phyloP scores from a whole-genome alignment of 2,888 invertebrate species.

The Pherbina coryleti region DNA sequence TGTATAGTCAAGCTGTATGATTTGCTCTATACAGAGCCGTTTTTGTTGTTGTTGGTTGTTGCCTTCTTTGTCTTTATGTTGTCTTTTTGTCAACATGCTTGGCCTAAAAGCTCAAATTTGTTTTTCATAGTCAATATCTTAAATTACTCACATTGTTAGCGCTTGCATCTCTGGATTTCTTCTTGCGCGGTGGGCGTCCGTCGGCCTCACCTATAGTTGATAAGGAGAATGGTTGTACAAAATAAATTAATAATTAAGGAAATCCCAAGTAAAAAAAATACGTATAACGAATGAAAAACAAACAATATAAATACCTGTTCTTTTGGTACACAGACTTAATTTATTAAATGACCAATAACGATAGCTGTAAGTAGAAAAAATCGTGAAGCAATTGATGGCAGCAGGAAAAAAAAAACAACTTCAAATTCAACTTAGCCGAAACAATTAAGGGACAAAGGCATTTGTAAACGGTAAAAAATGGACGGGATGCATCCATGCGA shows the following conservation, averaged over 20 bases:
- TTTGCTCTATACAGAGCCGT: too few relatives aligned
- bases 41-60: too few relatives aligned
- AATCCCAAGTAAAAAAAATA: background rate
- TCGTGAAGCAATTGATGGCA: slow-evolving; percentile 54
- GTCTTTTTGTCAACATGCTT: too few relatives aligned
- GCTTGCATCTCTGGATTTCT: slow-evolving; percentile 66
- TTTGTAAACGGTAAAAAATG: background rate
- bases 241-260: background rate
- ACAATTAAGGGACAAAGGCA: slow-evolving; percentile 35
- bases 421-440: slow-evolving; percentile 25
- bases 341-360: slow-evolving; percentile 38
- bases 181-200: slow-evolving; percentile 67
- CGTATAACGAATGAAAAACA: slow-evolving; percentile 12
- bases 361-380: slow-evolving; percentile 46
- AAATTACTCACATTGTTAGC: slow-evolving; percentile 62
- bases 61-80: too few relatives aligned
- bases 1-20: too few relatives aligned
- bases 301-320: slow-evolving; percentile 45
- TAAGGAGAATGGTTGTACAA: background rate
- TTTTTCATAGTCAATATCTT: slow-evolving; percentile 35
- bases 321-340: slow-evolving; percentile 23
- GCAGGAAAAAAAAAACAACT: slow-evolving; percentile 31
- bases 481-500: background rate
- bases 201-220: slow-evolving; percentile 61
- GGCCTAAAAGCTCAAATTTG: too few relatives aligned